Evolutionary conservation across 37 sponge, comb jelly and placozoan genomes (phyloP), one percentile per base, ranked within the genome.

Genomic region (Eunapius fragilis): DNA sequence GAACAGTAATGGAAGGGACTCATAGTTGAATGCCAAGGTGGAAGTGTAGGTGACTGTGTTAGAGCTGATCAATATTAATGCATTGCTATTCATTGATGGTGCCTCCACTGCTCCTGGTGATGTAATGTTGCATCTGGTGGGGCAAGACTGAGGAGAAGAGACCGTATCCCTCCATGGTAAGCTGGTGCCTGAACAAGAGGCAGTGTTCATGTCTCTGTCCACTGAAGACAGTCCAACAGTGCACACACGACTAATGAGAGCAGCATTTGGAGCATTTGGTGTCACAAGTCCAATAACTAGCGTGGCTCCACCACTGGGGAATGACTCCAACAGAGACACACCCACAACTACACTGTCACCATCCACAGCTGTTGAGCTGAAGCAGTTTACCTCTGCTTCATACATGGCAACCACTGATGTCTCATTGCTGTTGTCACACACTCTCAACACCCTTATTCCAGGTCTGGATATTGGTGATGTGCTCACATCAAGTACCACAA

Each of bases 311-410:
- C 67, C 31, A 38, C 14, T 68, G 27, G 26, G 27, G 27, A 47
- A 27, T 48, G 31, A 67, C 12, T 37, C 28, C 25, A 80, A 0
- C 67, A 48, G 27, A 2, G 80, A 37, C 14, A 14, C 80, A 37
- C 37, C 80, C 26, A 28, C 3, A 32, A 80, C 13, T 17, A 35
- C 27, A 28, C 32, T 49, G 25, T 33, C 2, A 11, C 12, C 0
- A 25, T 30, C 6, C 28, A 30, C 67, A 49, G 67, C 26, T 37
- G 2, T 36, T 37, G 35, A 3, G 47, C 34, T 41, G 36, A 28
- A 67, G 67, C 80, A 80, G 25, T n/a, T 49, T 80, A 80, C 12
- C 28, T 27, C 26, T 13, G 67, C 68, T 48, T 80, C 80, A 80
- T 80, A 80, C 30, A 49, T 80, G 30, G 37, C 34, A 77, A 13